Conservation (phyloP, 1,140 invertebrate genomes). For the Maconellicoccus hirsutus region DNA sequence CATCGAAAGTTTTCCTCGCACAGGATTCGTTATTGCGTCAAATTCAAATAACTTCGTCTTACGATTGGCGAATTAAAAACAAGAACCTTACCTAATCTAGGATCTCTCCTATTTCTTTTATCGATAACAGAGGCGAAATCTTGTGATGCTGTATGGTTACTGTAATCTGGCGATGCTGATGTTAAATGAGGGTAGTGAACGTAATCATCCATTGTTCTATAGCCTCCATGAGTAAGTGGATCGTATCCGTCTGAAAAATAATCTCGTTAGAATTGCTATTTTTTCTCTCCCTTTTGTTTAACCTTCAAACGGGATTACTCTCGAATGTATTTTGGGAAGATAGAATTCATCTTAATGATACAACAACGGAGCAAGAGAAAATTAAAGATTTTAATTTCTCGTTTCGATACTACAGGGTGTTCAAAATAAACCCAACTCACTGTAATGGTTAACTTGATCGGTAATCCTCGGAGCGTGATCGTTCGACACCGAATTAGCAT, state of each 20-base stretch:
- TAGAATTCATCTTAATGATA: too few species aligned
- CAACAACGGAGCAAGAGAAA: too few species aligned
- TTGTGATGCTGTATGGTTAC: slow-evolving; percentile 59
- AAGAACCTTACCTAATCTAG: slow-evolving; percentile 24
- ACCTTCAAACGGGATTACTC: too few species aligned
- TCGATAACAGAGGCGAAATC: slow-evolving; percentile 53
- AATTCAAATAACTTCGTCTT: background rate
- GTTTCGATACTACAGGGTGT: too few species aligned
- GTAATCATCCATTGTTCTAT: slow-evolving; percentile 73
- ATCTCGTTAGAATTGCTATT: background rate
- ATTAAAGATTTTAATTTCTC: too few species aligned
- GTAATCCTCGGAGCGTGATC: slow-evolving; percentile 34
- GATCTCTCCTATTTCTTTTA: slow-evolving; percentile 23
- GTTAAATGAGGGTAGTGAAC: slow-evolving; percentile 63
- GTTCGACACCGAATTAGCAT: slow-evolving; percentile 27
- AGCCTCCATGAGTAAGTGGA: slow-evolving; percentile 62
- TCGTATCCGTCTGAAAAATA: slow-evolving; percentile 49
- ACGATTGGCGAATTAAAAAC: background rate
- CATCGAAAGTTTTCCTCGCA: background rate
- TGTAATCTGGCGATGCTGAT: slow-evolving; percentile 44
- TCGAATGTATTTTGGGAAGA: too few species aligned
- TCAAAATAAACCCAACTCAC: slow-evolving; percentile 37
- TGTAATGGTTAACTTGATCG: slow-evolving; percentile 40
- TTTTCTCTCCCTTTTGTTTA: too few species aligned
- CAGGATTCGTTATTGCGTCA: background rate